Percentiles rank a stretch among this genome's conserved stretches.
phyloP scores from a whole-genome alignment of 2,888 invertebrate genomes.

The Pomacea canaliculata region DNA sequence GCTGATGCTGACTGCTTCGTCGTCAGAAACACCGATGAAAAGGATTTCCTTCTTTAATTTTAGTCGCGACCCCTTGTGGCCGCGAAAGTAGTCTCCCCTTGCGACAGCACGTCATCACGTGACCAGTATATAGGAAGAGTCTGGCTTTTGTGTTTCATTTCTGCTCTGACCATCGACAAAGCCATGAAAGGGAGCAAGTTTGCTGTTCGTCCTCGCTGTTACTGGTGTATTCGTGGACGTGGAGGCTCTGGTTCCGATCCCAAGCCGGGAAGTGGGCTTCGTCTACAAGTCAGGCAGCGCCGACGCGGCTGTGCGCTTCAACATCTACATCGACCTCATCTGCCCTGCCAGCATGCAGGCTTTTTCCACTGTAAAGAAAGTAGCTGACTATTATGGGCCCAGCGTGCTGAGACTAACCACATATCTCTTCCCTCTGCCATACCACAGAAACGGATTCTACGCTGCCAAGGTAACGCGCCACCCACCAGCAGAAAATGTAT shows the following conservation, averaged over 20 bases:
- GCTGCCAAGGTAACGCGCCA: slow-evolving; percentile 48
- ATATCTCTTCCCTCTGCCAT: slow-evolving; percentile 60
- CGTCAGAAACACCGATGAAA: too few relatives aligned
- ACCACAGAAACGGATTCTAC: slow-evolving; percentile 56
- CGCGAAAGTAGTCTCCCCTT: too few relatives aligned
- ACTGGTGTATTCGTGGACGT: neutral
- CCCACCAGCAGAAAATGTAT: slow-evolving; percentile 32
- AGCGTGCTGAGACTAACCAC: slow-evolving; percentile 43
- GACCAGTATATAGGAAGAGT: too few relatives aligned
- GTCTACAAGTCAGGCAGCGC: slow-evolving; percentile 43
- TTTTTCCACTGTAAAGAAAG: slow-evolving; percentile 43
- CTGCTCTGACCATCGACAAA: too few relatives aligned
- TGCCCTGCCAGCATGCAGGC: slow-evolving; percentile 56
- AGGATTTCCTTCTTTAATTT: too few relatives aligned
- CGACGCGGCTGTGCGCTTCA: slow-evolving; percentile 48
- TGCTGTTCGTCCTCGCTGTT: neutral
- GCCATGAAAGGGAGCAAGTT: neutral
- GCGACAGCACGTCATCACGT: too few relatives aligned
- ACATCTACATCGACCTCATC: slow-evolving; percentile 54
- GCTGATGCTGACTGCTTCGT: too few relatives aligned
- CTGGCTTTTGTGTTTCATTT: too few relatives aligned
- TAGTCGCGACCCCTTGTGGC: too few relatives aligned
- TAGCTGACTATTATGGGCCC: slow-evolving; percentile 54
- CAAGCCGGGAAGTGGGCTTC: slow-evolving; percentile 50
- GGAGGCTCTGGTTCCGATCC: slow-evolving; percentile 43